phyloP scores from a whole-genome alignment of 2,888 invertebrate species.

The Apamea sordens region DNA sequence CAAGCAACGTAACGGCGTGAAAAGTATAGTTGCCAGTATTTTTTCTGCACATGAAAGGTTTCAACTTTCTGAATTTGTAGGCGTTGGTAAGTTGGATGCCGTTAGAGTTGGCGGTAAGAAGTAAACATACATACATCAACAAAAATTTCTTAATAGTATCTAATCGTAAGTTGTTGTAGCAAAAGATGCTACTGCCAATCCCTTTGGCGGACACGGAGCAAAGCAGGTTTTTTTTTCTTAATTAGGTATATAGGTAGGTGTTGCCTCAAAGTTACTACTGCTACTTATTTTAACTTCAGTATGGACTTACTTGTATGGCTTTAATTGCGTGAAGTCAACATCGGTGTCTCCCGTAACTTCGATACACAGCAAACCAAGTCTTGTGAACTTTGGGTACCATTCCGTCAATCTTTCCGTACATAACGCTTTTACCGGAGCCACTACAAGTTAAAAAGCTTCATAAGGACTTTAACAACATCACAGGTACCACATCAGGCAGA shows the following conservation, averaged over 20 bases:
- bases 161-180: neutral
- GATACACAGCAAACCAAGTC: slow-evolving; percentile 91
- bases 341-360: slow-evolving; percentile 95
- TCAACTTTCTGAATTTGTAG: neutral
- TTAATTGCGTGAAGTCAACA: slow-evolving; percentile 89
- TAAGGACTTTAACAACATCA: neutral
- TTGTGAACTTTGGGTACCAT: slow-evolving; percentile 93
- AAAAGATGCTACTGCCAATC: neutral
- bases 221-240: neutral
- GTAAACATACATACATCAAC: neutral
- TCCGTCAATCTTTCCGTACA: slow-evolving; percentile 93
- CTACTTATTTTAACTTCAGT: neutral
- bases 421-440: slow-evolving; percentile 95
- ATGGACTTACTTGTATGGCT: slow-evolving; percentile 81
- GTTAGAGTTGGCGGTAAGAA: neutral
- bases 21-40: neutral
- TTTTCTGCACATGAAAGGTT: neutral
- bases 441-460: slow-evolving; percentile 78
- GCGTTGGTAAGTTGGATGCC: neutral
- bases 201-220: neutral
- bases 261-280: neutral
- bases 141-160: neutral
- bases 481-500: neutral
- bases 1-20: neutral
- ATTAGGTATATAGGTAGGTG: neutral